These are phyloP conservation scores for Sialia sialis DNA, from an alignment of 2,113 vertebrate genomes.

Conservation along the genomic window DNA sequence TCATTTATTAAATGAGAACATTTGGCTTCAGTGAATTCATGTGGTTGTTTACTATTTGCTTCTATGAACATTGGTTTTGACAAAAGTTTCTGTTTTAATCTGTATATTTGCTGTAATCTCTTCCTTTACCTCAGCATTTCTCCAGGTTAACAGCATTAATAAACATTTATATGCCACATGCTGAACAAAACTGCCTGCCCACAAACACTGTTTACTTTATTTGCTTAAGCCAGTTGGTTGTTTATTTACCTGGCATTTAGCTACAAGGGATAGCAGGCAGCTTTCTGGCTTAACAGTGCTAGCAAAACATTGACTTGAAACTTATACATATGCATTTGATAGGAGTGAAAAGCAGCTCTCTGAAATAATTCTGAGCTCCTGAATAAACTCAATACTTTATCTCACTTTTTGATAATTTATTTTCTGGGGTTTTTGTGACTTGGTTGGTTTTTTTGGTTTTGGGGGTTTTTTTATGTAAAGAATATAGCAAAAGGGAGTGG, in stretches of 20 bases:
- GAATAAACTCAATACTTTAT: background rate
- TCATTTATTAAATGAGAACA: constrained; percentile 13
- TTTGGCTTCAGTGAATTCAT: background rate
- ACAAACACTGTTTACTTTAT: background rate
- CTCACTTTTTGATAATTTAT: background rate
- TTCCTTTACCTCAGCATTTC: background rate
- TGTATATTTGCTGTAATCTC: background rate
- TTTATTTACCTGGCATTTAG: background rate
- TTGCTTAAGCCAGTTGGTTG: constrained; percentile 2
- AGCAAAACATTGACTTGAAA: background rate
- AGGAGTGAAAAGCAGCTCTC: background rate
- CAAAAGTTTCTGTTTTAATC: constrained; percentile 26
- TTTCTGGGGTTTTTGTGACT: background rate
- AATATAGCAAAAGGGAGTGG: background rate
- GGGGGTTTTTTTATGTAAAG: background rate
- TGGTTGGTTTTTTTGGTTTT: too few relatives aligned
- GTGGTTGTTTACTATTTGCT: constrained; percentile 9
- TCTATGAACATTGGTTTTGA: background rate
- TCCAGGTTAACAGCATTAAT: constrained; percentile 16
- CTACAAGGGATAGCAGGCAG: background rate
- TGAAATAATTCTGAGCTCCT: background rate
- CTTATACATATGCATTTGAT: background rate
- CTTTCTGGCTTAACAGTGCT: background rate
- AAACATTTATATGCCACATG: background rate
- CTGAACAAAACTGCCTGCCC: background rate